These are phyloP conservation scores for Callipepla californica DNA, from an alignment of 2,113 vertebrate species.

Conservation along the genomic window DNA sequence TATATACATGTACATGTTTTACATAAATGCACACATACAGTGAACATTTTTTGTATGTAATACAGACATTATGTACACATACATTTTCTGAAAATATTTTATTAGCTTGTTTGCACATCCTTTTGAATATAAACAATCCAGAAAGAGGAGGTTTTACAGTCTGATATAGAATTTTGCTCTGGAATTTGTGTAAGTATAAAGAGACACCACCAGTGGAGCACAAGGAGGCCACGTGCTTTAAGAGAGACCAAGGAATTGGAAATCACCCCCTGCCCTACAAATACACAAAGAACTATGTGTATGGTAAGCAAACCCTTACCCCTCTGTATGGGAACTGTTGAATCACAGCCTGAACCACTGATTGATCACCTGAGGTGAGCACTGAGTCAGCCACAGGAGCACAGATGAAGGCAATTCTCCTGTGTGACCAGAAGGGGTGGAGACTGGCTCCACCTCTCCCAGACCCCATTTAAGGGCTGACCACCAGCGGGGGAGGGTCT, in stretches of 20 bases:
- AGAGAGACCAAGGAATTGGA: fast-evolving
- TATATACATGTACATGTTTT: fast-evolving
- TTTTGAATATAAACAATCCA: background rate
- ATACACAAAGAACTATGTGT: background rate
- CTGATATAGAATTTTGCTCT: background rate
- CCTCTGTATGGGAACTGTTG: background rate
- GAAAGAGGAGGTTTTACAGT: background rate
- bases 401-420: too few relatives aligned
- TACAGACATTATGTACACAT: background rate
- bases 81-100: background rate
- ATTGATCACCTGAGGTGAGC: too few relatives aligned
- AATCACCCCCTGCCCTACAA: background rate
- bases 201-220: background rate
- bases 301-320: background rate
- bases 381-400: too few relatives aligned
- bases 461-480: too few relatives aligned
- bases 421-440: too few relatives aligned
- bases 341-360: too few relatives aligned
- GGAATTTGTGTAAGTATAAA: background rate
- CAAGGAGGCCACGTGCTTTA: background rate
- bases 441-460: too few relatives aligned
- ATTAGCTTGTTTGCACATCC: background rate
- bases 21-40: background rate
- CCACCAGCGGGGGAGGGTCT: too few relatives aligned
- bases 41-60: background rate